Conservation (phyloP, 2,797 vertebrate genomes). For the Ispidina picta region DNA sequence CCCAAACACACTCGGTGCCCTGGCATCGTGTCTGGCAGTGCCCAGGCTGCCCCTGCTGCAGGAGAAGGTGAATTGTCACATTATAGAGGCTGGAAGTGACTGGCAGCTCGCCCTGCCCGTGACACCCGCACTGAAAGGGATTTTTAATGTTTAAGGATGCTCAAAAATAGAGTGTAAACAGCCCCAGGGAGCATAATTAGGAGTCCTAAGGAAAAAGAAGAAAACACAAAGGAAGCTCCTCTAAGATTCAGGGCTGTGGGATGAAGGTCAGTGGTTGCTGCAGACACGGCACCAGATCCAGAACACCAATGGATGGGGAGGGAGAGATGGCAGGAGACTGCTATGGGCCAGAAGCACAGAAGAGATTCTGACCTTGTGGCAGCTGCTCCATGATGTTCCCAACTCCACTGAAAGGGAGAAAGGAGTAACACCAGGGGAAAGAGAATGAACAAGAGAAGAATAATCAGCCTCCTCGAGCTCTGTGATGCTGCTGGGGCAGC, state of each 20-base stretch:
- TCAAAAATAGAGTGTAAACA: rapidly evolving
- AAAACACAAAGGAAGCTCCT: background rate
- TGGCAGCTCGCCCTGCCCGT: background rate
- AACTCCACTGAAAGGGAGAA: background rate
- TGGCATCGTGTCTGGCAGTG: background rate
- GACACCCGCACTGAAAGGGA: rapidly evolving
- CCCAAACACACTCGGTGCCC: background rate
- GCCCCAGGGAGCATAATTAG: background rate
- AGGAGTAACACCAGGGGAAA: background rate
- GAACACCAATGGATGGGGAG: rapidly evolving
- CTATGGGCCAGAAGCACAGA: rapidly evolving
- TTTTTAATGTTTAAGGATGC: background rate
- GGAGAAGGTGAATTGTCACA: background rate
- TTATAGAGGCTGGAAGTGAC: rapidly evolving
- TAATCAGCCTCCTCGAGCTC: background rate
- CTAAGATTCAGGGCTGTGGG: background rate
- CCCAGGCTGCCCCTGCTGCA: background rate
- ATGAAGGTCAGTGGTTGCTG: background rate
- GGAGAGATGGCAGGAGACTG: background rate
- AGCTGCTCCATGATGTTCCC: background rate
- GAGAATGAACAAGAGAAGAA: background rate
- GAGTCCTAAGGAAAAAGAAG: background rate
- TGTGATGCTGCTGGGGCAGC: background rate
- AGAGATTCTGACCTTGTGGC: rapidly evolving
- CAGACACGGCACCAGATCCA: rapidly evolving